Conservation (phyloP, 2,113 vertebrate species). For the Cephalopholis sonnerati region DNA sequence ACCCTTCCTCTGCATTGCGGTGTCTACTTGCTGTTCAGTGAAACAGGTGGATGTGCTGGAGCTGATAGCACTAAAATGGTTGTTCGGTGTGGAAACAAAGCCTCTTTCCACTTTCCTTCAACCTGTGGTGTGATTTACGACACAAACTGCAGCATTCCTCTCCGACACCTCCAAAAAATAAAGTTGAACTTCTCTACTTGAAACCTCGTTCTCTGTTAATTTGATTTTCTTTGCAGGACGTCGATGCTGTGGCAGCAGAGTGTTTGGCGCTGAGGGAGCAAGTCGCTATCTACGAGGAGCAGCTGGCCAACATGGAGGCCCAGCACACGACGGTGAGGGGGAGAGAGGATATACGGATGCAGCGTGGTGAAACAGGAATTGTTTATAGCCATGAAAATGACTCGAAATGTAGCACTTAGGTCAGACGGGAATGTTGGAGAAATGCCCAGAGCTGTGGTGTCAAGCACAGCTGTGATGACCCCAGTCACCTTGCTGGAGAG, state of each 20-base stretch:
- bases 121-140: slow-evolving; percentile 48
- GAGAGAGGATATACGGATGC: slow-evolving; percentile 16
- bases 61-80: slow-evolving; percentile 41
- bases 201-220: slow-evolving; percentile 39
- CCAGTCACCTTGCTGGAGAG: slow-evolving; percentile 57
- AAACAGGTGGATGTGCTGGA: slow-evolving; percentile 48
- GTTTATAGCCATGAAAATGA: slow-evolving; percentile 46
- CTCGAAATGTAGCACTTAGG: slow-evolving; percentile 51
- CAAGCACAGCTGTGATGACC: slow-evolving; percentile 61
- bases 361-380: slow-evolving; percentile 20
- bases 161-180: slow-evolving; percentile 44
- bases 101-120: slow-evolving; percentile 20
- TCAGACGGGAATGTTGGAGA: slow-evolving; percentile 57
- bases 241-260: slow-evolving; percentile 79
- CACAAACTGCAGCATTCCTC: slow-evolving; percentile 24
- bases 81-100: slow-evolving; percentile 28
- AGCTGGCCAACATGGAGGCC: slow-evolving; percentile 81
- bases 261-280: slow-evolving; percentile 85
- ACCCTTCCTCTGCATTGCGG: slow-evolving; percentile 74
- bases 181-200: slow-evolving; percentile 47
- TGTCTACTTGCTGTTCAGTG: slow-evolving; percentile 63
- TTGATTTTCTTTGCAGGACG: slow-evolving; percentile 76
- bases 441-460: slow-evolving; percentile 40
- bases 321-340: slow-evolving; percentile 77
- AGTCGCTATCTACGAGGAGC: slow-evolving; percentile 82